These are phyloP conservation scores for Hypercompe scribonia DNA, from an alignment of 2,888 invertebrate genomes.

Conservation along the genomic window DNA sequence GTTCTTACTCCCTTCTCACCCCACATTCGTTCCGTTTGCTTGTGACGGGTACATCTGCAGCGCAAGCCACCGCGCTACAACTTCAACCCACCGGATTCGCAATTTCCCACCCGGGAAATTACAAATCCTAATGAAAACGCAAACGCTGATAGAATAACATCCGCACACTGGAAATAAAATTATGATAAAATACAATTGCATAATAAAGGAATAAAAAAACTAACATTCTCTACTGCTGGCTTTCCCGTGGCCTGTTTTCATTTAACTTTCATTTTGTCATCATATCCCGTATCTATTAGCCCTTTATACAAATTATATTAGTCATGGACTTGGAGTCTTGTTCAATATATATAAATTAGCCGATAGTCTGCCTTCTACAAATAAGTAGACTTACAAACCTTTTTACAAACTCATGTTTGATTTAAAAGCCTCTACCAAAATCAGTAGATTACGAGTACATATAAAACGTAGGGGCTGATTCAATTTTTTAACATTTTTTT, in stretches of 20 bases:
- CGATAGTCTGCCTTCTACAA: too few species aligned
- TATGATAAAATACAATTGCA: conserved; percentile 32
- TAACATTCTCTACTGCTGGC: neutral
- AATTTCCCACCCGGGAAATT: conserved; percentile 80
- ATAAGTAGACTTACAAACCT: too few species aligned
- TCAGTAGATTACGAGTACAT: too few species aligned
- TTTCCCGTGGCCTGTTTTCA: conserved; percentile 13
- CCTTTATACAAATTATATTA: neutral
- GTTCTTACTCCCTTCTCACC: conserved; percentile 30
- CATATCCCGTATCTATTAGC: neutral
- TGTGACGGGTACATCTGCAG: conserved; percentile 37
- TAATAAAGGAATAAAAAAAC: conserved; percentile 29
- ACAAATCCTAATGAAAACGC: conserved; percentile 72
- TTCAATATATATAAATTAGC: neutral
- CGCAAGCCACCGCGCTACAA: conserved; percentile 24
- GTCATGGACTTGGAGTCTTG: neutral
- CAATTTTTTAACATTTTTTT: too few species aligned
- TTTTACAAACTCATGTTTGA: too few species aligned
- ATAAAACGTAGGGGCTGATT: too few species aligned
- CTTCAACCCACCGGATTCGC: conserved; percentile 55
- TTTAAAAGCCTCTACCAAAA: too few species aligned
- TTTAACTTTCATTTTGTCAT: conserved; percentile 25
- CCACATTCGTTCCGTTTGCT: conserved; percentile 18
- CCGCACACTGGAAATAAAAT: conserved; percentile 56
- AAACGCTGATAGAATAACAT: conserved; percentile 59